A percentile compares a stretch with the other conserved stretches of the same genome.
Evolutionary conservation across 2,113 vertebrate species (phyloP).

Genomic region (Pelmatolapia mariae): DNA sequence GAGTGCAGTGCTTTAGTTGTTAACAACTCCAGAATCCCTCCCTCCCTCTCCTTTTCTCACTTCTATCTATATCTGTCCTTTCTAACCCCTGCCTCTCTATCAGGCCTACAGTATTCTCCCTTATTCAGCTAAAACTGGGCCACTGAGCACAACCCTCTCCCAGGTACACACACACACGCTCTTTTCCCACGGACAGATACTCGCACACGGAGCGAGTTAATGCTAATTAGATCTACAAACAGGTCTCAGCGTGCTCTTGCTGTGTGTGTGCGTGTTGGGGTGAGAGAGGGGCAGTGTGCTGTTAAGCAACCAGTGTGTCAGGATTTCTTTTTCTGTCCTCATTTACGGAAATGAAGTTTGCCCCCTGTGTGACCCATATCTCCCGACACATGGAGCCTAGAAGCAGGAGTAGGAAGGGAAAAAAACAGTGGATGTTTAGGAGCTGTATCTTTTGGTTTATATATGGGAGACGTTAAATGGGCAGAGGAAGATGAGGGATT

Average conservation of each 20-base stretch:
- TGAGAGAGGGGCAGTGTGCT: slow-evolving; percentile 22
- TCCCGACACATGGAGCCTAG: slow-evolving; percentile 18
- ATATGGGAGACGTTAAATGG: neutral
- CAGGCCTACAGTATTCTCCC: slow-evolving; percentile 17
- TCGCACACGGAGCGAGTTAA: slow-evolving; percentile 9
- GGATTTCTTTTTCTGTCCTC: slow-evolving; percentile 64
- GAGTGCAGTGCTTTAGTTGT: neutral
- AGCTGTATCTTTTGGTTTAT: slow-evolving; percentile 2
- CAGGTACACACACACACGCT: neutral
- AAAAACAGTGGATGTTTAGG: neutral
- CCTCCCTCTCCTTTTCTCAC: slow-evolving; percentile 5
- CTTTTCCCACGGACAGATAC: neutral
- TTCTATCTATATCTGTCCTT: slow-evolving; percentile 44
- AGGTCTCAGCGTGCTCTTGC: slow-evolving; percentile 22
- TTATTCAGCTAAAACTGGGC: slow-evolving; percentile 62
- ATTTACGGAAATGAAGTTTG: slow-evolving; percentile 63
- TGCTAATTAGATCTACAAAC: slow-evolving; percentile 67
- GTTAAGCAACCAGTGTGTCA: slow-evolving; percentile 49
- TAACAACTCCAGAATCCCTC: slow-evolving; percentile 14
- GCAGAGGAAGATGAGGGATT: neutral
- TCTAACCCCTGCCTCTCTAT: slow-evolving; percentile 24
- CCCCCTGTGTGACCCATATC: slow-evolving; percentile 50
- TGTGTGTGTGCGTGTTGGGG: slow-evolving; percentile 18
- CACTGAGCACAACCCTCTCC: slow-evolving; percentile 48
- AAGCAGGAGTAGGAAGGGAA: neutral